Evolutionary conservation across 1,140 invertebrate species (phyloP), one percentile per base, ranked within the genome.

Genomic region (Rhopalosiphum padi): DNA sequence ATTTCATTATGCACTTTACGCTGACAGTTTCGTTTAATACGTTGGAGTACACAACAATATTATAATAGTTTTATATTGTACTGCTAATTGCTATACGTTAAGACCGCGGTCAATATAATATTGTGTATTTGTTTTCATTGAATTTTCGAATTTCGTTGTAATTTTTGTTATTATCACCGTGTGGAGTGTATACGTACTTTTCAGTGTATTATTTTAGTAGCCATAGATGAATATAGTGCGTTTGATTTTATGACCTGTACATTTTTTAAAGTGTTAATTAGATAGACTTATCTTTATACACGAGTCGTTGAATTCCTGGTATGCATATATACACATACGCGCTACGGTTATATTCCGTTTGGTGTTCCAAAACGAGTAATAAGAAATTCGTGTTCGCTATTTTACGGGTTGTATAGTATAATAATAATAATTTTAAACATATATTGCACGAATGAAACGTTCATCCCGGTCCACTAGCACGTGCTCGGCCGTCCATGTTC

Each of bases 341-440:
- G 22, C 11, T 18, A n/a, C 30, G 15, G 11, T 43, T 86, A 46
- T 43, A 86, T 86, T 48, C 85, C 30, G 30, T 46, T 48, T 1
- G 41, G 43, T 23, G 23, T 46, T 86, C 43, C 43, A n/a, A 86
- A 46, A n/a, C 41, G 15, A 30, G 25, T 30, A 21, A 46, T n/a
- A 25, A 86, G 30, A 86, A 86, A n/a, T 86, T 55, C 88, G 88
- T 55, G 88, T 41, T 90, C 35, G 8, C 35, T 55, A 37, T 90
- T 55, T 41, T 86, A 86, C 43, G 85, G 25, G 43, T 15, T 30
- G 43, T 85, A 23, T 37, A 37, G 18, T 82, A 82, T 83, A 41
- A 41, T 41, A 41, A n/a, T 68, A n/a, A 6, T 55, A 18, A 55
- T 35, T 77, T 11, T 77, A 35, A 35, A n/a, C n/a, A 77, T 23